Conservation (phyloP, 1,140 invertebrate genomes). For the Drosophila pruinosa region DNA sequence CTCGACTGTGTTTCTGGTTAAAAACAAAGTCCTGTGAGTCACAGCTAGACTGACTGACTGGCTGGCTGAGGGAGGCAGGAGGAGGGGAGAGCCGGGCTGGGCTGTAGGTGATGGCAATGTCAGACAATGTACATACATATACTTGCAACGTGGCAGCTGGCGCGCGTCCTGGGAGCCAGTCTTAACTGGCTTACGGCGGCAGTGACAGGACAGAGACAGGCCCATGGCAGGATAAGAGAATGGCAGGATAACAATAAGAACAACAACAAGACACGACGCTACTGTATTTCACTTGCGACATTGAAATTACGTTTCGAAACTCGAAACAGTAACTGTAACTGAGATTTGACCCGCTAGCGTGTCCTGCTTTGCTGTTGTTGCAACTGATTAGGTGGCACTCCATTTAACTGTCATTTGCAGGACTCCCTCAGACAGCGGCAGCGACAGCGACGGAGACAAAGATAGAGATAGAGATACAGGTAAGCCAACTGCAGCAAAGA, state of each 20-base stretch:
- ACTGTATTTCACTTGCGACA: slow-evolving; percentile 3
- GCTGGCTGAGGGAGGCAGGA: background rate
- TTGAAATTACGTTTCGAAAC: slow-evolving; percentile 13
- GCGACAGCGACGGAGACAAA: too few species aligned
- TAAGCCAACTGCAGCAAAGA: slow-evolving; percentile 34
- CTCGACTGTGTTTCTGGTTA: slow-evolving; percentile 11
- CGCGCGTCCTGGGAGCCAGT: slow-evolving; percentile 11
- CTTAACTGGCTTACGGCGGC: slow-evolving; percentile 39
- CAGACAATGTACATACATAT: slow-evolving; percentile 17
- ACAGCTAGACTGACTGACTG: slow-evolving; percentile 10
- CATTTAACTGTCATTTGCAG: slow-evolving; percentile 49
- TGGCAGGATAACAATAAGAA: background rate
- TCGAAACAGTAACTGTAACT: slow-evolving; percentile 5
- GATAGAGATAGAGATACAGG: too few species aligned
- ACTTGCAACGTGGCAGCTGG: slow-evolving; percentile 15
- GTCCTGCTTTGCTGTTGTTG: slow-evolving; percentile 5
- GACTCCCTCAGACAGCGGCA: background rate
- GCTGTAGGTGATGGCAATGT: slow-evolving; percentile 4
- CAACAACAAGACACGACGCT: background rate
- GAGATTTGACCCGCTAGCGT: slow-evolving; percentile 6
- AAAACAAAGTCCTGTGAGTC: slow-evolving; percentile 12
- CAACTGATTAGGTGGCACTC: slow-evolving; percentile 38
- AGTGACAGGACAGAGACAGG: slow-evolving; percentile 23
- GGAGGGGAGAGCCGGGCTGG: background rate
- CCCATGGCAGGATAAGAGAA: slow-evolving; percentile 1